Conservation (phyloP, 2,113 vertebrate species). For the Elanoides forficatus region DNA sequence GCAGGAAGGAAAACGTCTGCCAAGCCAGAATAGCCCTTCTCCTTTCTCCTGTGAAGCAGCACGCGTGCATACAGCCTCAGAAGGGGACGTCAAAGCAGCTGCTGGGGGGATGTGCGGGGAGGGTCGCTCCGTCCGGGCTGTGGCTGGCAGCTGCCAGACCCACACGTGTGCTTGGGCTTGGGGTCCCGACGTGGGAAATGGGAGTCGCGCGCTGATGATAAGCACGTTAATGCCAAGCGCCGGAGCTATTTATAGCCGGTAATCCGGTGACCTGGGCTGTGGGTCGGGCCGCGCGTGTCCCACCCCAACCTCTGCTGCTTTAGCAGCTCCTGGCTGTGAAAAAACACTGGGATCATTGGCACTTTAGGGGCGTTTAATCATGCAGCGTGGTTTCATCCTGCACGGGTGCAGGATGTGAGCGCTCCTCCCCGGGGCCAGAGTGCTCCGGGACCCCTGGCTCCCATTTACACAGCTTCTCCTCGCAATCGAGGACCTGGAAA, state of each 20-base stretch:
- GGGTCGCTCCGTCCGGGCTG: accelerated
- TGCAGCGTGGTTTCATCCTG: not conserved
- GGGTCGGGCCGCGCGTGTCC: not conserved
- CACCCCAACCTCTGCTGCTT: not conserved
- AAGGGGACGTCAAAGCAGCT: not conserved
- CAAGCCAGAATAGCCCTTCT: not conserved
- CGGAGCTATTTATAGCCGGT: not conserved
- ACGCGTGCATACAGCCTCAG: accelerated
- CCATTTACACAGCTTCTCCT: accelerated
- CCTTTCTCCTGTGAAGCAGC: not conserved
- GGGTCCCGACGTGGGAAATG: not conserved
- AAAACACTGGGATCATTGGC: accelerated
- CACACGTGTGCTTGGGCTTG: not conserved
- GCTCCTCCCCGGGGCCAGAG: not conserved
- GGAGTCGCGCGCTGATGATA: not conserved
- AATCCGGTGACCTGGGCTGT: slow-evolving; percentile 48
- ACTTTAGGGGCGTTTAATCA: not conserved
- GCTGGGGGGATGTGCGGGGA: accelerated
- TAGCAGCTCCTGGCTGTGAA: not conserved
- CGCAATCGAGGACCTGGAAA: accelerated
- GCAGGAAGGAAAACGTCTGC: accelerated
- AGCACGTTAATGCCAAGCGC: not conserved
- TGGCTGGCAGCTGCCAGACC: not conserved
- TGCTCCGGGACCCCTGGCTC: accelerated
- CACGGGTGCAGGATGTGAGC: not conserved